Evolutionary conservation across 2,888 invertebrate genomes (phyloP), one percentile per base, ranked within the genome.

Genomic region (Lydus trimaculatus): DNA sequence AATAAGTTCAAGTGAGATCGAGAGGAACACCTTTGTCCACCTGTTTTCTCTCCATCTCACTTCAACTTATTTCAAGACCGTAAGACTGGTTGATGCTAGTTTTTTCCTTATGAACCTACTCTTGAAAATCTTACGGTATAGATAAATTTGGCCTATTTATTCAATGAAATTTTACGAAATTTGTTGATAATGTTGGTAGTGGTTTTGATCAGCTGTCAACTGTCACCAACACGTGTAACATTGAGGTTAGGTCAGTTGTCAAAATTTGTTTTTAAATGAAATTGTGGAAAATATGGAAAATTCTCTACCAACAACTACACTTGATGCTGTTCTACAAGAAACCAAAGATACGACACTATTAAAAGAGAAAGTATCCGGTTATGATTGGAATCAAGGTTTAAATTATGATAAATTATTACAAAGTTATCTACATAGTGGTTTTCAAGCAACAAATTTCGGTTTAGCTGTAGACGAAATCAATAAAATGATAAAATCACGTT

Each of bases 381-480:
- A 98, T 85, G 96, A 99, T 82, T 99, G 97, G 90, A 96, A 96
- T 83, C 87, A 91, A 75, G 94, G 98, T 59, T 86, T 97, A 8
- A 90, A 99, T 84, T 97, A 97, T 84, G 90, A 93, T 73, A 90
- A 91, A 79, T 85, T 99, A 65, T 88, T 99, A 58, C 88, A 92
- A 73, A 92, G 93, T 31, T 99, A 94, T 84, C 83, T 88, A 33
- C 87, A 89, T 66, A 93, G 93, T 23, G 99, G 99, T n/a, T 99
- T 99, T 85, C 99, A 99, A 88, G 98, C 99, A 0, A 97, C 98
- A 0, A 97, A 93, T 87, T 94, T 99, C 83, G 98, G 96, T 0
- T 86, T 92, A 79, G 97, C 98, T 0, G 92, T 99, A 0, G 88
- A 92, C 63, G 98, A 98, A 89, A 93, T 98, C 71, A 94, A 95